Evolutionary conservation across 2,113 vertebrate species (phyloP), one percentile per base, ranked within the genome.

Genomic region (Eurypyga helias): DNA sequence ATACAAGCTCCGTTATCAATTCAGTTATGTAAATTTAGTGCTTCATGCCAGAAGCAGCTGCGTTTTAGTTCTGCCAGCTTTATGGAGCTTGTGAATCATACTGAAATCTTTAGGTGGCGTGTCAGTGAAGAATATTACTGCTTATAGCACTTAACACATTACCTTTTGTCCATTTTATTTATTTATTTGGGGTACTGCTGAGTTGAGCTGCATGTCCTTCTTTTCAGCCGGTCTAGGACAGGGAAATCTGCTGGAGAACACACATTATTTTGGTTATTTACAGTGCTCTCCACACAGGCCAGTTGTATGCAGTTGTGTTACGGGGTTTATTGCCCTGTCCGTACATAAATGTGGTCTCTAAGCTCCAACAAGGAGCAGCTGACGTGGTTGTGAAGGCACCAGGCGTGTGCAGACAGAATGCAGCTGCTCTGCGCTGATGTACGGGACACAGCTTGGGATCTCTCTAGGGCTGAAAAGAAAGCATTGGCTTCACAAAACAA

Each of bases 41-140:
- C 65, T 96, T 82, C 21, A 4, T 71, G 79, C 61, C 54, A 94
- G 69, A 78, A 86, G 31, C 58, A 72, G 72, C 61, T 83, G 80
- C 64, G 24, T 93, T 93, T 91, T 88, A 88, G 51, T 93, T 93
- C 57, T 94, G 20, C 65, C 28, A 72, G 65, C 49, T 95, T 96
- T 96, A 95, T 87, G 58, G 69, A 89, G 31, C 83, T 88, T 85
- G 78, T 91, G 90, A 96, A 96, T 95, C 91, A 77, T 86, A 54
- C 46, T 80, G 82, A 94, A 91, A 80, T 90, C 82, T 89, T 96
- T 61, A 91, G 84, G 54, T 87, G 85, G 41, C 19, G 2, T 62
- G 58, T 87, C 87, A 84, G 62, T 64, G 58, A 92, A 80, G 75
- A 90, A 29, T 78, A 78, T 90, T 94, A 64, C 64, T 95, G 33